Evolutionary conservation across 2,797 vertebrate genomes (phyloP).

Genomic region (Betta splendens): DNA sequence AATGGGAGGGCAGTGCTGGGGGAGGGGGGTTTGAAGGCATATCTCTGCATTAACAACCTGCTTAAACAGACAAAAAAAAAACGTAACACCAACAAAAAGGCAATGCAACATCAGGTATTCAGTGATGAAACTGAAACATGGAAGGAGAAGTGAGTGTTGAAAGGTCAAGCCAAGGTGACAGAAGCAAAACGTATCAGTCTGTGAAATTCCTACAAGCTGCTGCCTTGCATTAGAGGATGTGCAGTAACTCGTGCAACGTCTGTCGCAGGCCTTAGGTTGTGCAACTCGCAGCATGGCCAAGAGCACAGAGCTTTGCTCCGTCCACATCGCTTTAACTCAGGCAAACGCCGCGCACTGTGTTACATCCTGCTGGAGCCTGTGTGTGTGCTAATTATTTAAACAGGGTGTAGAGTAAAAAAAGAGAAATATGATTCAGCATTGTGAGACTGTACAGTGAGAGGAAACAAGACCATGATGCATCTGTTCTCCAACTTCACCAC

Average conservation of each 20-base stretch:
- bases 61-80: slow-evolving; percentile 85
- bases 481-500: too few species aligned
- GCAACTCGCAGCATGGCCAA: slow-evolving; percentile 4
- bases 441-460: too few species aligned
- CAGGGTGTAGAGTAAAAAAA: too few species aligned
- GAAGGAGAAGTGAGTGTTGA: slow-evolving; percentile 23
- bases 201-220: neutral
- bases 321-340: too few species aligned
- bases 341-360: too few species aligned
- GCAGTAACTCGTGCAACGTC: slow-evolving; percentile 23
- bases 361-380: too few species aligned
- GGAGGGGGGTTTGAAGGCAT: slow-evolving; percentile 66
- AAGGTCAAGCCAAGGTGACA: slow-evolving; percentile 27
- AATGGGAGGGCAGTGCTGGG: slow-evolving; percentile 38
- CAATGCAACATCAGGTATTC: slow-evolving; percentile 46
- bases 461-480: too few species aligned
- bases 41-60: slow-evolving; percentile 87
- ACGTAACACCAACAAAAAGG: slow-evolving; percentile 53
- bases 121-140: slow-evolving; percentile 30
- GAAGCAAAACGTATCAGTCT: neutral
- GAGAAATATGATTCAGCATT: too few species aligned
- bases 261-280: slow-evolving; percentile 6
- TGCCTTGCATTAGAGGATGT: slow-evolving; percentile 21
- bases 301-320: too few species aligned
- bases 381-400: too few species aligned